A percentile compares a stretch with the other conserved stretches of the same genome.
Conservation (phyloP, 2,113 vertebrate species). For the Psophia crepitans region DNA sequence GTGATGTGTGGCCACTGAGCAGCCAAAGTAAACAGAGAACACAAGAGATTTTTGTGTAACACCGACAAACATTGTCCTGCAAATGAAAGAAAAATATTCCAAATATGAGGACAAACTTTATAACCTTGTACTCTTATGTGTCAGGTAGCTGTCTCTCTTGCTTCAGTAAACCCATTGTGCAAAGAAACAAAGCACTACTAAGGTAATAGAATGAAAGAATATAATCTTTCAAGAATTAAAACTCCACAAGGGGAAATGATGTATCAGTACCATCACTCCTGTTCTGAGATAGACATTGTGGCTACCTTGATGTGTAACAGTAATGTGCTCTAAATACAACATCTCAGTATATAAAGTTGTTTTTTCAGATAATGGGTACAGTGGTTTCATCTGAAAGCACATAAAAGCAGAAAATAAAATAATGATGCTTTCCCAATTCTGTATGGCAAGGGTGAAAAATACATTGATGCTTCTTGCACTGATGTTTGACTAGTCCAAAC, state of each 20-base stretch:
- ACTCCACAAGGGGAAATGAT: neutral
- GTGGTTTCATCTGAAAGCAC: neutral
- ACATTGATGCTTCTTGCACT: neutral
- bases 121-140: neutral
- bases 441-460: neutral
- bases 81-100: neutral
- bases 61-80: rapidly evolving
- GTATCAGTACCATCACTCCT: neutral
- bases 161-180: neutral
- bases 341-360: neutral
- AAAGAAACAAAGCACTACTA: neutral
- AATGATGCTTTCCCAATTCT: neutral
- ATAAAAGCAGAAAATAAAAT: neutral
- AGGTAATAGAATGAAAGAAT: neutral
- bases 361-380: neutral
- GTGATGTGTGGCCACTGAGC: neutral
- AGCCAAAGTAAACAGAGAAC: neutral
- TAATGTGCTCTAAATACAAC: neutral
- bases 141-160: neutral
- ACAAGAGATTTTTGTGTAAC: neutral
- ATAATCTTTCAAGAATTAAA: neutral
- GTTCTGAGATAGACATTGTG: neutral
- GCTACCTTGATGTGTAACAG: neutral
- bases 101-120: neutral
- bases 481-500: neutral